These are phyloP conservation scores for Corydoras maculifer DNA, from an alignment of 2,113 vertebrate genomes.

Conservation along the genomic window DNA sequence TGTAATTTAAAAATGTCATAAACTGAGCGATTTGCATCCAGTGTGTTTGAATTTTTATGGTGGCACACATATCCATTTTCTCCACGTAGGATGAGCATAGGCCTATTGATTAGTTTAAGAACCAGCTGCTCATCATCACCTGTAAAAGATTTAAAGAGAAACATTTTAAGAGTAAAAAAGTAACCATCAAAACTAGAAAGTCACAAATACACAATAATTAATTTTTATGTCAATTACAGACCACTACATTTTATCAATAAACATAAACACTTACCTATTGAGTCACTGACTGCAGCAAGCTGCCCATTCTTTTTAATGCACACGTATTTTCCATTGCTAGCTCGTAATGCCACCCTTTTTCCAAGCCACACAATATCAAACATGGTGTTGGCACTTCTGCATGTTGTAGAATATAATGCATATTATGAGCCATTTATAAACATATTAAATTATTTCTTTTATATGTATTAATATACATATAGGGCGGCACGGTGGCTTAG, in stretches of 20 bases:
- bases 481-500: too few relatives aligned
- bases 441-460: background rate
- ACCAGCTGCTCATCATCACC: slow-evolving; percentile 83
- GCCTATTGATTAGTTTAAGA: slow-evolving; percentile 91
- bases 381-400: slow-evolving; percentile 80
- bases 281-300: slow-evolving; percentile 79
- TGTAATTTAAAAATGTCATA: slow-evolving; percentile 87
- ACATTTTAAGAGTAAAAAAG: background rate
- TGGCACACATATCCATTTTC: slow-evolving; percentile 87
- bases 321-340: slow-evolving; percentile 88
- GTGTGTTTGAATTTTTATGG: slow-evolving; percentile 83
- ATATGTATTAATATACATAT: too few relatives aligned
- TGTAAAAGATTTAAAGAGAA: slow-evolving; percentile 39
- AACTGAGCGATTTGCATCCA: slow-evolving; percentile 87
- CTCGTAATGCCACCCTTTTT: slow-evolving; percentile 79
- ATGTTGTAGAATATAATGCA: background rate
- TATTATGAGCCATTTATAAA: background rate
- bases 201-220: background rate
- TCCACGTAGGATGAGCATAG: slow-evolving; percentile 86
- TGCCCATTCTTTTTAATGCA: slow-evolving; percentile 94
- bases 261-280: slow-evolving; percentile 65
- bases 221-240: background rate
- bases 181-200: background rate
- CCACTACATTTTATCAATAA: too few relatives aligned
- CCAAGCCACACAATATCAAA: slow-evolving; percentile 90